A percentile compares a stretch with the other conserved stretches of the same genome.
Conservation (phyloP, 2,797 vertebrate species). For the Ctenosaura bakeri region DNA sequence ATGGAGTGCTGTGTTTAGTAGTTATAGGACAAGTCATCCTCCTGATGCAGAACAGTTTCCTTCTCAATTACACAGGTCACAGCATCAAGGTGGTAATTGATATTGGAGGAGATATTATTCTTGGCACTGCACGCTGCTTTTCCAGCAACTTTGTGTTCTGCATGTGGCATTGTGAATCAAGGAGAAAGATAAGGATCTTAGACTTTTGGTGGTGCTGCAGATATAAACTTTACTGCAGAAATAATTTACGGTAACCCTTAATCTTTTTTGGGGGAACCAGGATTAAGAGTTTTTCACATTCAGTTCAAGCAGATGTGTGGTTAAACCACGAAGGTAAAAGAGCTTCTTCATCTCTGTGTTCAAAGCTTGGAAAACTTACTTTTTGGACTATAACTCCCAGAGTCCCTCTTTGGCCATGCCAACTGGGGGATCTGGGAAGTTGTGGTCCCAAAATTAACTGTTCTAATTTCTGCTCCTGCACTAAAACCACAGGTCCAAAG, state of each 20-base stretch:
- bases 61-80: constrained; percentile 18
- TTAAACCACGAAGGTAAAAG: neutral
- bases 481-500: neutral
- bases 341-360: neutral
- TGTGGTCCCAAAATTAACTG: neutral
- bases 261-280: neutral
- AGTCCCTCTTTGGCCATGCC: neutral
- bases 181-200: fast-evolving
- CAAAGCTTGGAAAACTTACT: neutral
- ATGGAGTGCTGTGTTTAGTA: neutral
- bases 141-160: fast-evolving
- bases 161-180: fast-evolving
- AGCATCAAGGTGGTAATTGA: neutral
- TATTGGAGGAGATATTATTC: neutral
- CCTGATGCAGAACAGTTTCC: neutral
- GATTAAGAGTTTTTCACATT: neutral
- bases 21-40: neutral
- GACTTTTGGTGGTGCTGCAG: fast-evolving
- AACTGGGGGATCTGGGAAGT: neutral
- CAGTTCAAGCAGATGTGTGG: neutral
- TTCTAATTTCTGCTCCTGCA: neutral
- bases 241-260: fast-evolving
- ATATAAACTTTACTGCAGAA: fast-evolving
- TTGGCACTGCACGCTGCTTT: neutral
- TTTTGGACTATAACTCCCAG: neutral